A percentile compares a stretch with the other conserved stretches of the same genome.
Evolutionary conservation across 2,888 invertebrate species (phyloP).

Genomic region (Tyria jacobaeae): DNA sequence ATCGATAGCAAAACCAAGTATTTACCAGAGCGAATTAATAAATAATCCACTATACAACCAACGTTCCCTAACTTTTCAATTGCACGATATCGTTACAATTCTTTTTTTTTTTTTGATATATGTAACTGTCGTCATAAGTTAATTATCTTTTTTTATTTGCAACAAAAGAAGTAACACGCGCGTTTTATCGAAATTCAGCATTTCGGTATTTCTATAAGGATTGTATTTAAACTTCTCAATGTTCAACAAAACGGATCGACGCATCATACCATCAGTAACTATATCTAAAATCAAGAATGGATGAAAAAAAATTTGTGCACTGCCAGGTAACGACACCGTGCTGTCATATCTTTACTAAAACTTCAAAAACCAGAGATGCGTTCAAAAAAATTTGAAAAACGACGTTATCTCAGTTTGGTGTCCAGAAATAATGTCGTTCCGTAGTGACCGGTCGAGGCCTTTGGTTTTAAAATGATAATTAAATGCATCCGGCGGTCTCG

Average conservation of each 20-base stretch:
- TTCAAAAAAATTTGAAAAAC: constrained; percentile 12
- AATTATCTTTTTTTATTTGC: too few relatives aligned
- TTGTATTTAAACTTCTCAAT: too few relatives aligned
- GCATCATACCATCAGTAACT: too few relatives aligned
- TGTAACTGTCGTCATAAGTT: too few relatives aligned
- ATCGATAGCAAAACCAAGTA: background rate
- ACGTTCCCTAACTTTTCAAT: background rate
- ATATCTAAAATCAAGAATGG: too few relatives aligned
- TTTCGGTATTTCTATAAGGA: too few relatives aligned
- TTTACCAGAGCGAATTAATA: background rate
- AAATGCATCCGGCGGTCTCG: constrained; percentile 59
- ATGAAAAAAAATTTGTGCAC: too few relatives aligned
- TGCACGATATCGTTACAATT: background rate
- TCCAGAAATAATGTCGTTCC: constrained; percentile 59
- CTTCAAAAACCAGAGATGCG: constrained; percentile 6
- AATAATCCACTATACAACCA: background rate
- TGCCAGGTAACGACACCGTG: constrained; percentile 18
- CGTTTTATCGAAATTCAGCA: too few relatives aligned
- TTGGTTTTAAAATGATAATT: constrained; percentile 68
- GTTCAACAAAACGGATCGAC: too few relatives aligned
- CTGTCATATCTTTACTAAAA: constrained; percentile 17
- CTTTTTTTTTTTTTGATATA: too few relatives aligned
- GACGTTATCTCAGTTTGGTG: constrained; percentile 30
- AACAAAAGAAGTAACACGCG: too few relatives aligned
- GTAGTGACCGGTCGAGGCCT: constrained; percentile 52